Percentiles rank a stretch among this genome's conserved stretches.
Evolutionary conservation across 1,140 invertebrate species (phyloP).

Genomic region (Scaptomyza montana): DNA sequence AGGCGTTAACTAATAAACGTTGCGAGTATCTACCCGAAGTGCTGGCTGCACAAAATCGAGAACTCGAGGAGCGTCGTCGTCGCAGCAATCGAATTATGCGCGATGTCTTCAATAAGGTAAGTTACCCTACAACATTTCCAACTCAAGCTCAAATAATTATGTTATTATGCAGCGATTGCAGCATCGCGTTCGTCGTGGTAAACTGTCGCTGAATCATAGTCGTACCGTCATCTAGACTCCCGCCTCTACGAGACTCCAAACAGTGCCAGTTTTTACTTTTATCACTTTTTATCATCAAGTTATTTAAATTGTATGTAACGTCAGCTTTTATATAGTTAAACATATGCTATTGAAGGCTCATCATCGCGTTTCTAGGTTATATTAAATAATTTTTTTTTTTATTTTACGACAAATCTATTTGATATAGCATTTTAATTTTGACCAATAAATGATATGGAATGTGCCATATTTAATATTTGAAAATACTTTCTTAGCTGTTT

Average conservation of each 20-base stretch:
- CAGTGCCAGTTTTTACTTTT: not conserved
- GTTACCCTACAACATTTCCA: not conserved
- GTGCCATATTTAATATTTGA: not conserved
- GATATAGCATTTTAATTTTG: constrained; percentile 9
- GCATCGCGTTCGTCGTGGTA: constrained; percentile 66
- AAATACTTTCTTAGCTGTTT: not conserved
- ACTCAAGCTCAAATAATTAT: not conserved
- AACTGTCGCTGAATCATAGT: constrained; percentile 76
- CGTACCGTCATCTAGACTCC: constrained; percentile 63
- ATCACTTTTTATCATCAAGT: not conserved
- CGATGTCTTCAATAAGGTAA: constrained; percentile 76
- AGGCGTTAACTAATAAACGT: constrained; percentile 73
- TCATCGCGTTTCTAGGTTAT: no score
- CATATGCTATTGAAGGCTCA: no score
- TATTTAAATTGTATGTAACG: no score
- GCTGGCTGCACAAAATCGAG: constrained; percentile 51
- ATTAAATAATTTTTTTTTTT: constrained; percentile 5
- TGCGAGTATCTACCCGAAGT: constrained; percentile 71
- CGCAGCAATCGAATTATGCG: constrained; percentile 71
- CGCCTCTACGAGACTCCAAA: not conserved
- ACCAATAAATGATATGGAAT: constrained; percentile 27
- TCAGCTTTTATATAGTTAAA: no score
- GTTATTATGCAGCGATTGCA: constrained; percentile 64
- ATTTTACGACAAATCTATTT: constrained; percentile 2
- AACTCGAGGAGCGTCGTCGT: constrained; percentile 60